Base-by-base conservation (phyloP, 2,888 invertebrate species). In the Nomada lathburiana region DNA sequence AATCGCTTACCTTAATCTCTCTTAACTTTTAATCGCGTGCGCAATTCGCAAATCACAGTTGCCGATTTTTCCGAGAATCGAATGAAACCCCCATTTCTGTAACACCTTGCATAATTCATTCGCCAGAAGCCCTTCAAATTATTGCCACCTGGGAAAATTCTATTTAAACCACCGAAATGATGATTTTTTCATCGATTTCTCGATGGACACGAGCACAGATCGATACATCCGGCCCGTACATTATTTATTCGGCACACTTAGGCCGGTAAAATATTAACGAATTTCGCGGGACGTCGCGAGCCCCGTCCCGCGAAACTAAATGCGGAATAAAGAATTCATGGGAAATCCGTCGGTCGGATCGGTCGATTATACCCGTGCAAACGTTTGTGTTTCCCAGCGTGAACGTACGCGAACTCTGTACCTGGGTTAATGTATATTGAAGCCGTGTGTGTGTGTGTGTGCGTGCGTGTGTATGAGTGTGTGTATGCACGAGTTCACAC, bases 341-440 rank as follows among this genome's bases (percentile, higher is more conserved):
- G 76, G 83, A 79, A 86, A 85, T 85, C 76, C 62, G 83, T 65
- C 65, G 73, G 75, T 36, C 63, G 78, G 76, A 76, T 79, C 76
- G 72, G 76, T 77, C 88, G 87, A 88, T 88, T 88, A 88, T 87
- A 74, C 76, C 77, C 85, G 77, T 63, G 70, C 83, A 86, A 88
- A 85, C 88, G 86, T 88, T 88, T 86, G 88, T 82, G 77, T 72
- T 74, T 72, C 74, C 64, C 71, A 69, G 62, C 77, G 84, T 63
- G 84, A 81, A 73, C 72, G 73, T 74, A 77, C 77, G 80, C 80
- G 85, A 75, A 79, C 76, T 74, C 69, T 72, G 79, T 77, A 85
- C 82, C 88, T 80, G 79, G 83, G 85, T 88, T 88, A 88, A 88
- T 85, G 87, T 86, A 82, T 77, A 83, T 74, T 50, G 70, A 29